A percentile compares a stretch with the other conserved stretches of the same genome.
Conservation (phyloP, 2,797 vertebrate genomes). For the Artibeus jamaicensis region DNA sequence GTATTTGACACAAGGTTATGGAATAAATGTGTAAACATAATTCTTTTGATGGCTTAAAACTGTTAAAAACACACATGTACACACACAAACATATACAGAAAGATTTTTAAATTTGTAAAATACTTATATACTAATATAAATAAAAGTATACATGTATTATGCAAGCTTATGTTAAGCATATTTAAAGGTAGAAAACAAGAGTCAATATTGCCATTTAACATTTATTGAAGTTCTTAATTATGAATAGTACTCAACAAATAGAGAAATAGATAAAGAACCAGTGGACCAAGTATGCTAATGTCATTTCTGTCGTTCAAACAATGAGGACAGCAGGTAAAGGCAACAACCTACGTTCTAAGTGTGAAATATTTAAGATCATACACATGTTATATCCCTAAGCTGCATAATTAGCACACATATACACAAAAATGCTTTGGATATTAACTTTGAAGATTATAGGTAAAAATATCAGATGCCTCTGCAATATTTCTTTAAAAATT, state of each 20-base stretch:
- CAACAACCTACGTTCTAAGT: background rate
- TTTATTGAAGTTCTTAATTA: conserved; percentile 11
- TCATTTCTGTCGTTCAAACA: conserved; percentile 21
- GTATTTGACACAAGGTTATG: background rate
- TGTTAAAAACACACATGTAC: background rate
- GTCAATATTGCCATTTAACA: background rate
- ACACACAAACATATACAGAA: background rate
- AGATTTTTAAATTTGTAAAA: background rate
- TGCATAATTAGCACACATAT: background rate
- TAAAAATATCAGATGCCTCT: background rate
- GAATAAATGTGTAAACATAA: background rate
- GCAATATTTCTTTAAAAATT: background rate
- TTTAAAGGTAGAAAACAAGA: conserved; percentile 1
- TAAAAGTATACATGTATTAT: background rate
- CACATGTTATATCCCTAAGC: background rate
- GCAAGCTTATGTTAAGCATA: background rate
- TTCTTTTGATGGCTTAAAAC: background rate
- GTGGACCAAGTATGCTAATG: background rate
- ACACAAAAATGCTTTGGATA: background rate
- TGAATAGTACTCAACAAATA: background rate
- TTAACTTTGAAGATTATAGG: background rate
- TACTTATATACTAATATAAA: background rate
- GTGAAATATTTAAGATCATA: background rate
- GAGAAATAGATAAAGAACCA: background rate
- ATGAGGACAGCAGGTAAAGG: background rate